phyloP scores from a whole-genome alignment of 2,797 vertebrate species.

The Labeo calbasu region DNA sequence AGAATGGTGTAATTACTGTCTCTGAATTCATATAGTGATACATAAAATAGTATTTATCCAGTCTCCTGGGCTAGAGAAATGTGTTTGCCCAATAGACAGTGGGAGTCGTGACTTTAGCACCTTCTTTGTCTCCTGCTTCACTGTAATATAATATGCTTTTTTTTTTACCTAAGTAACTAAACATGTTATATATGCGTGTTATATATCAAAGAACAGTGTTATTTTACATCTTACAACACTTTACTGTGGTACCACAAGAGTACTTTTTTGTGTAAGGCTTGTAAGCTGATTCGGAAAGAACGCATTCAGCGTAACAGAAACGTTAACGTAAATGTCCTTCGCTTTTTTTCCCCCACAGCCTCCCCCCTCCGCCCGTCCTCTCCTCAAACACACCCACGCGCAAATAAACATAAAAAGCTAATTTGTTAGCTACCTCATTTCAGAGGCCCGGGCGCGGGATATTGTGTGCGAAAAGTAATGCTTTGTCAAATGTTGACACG shows the following conservation, averaged over 20 bases:
- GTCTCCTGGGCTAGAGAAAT: constrained; percentile 77
- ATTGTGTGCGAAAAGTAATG: constrained; percentile 74
- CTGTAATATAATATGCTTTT: constrained; percentile 13
- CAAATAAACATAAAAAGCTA: constrained; percentile 84
- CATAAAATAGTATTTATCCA: constrained; percentile 87
- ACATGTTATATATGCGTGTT: neutral
- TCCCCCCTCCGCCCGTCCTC: neutral
- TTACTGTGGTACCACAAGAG: neutral
- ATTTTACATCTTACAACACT: neutral
- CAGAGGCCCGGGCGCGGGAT: constrained; percentile 72
- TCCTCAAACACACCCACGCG: constrained; percentile 75
- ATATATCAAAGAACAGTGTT: neutral
- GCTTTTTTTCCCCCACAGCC: neutral
- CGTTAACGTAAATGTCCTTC: constrained; percentile 25
- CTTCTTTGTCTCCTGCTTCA: constrained; percentile 38
- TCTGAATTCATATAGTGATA: constrained; percentile 81
- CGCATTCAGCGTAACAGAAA: constrained; percentile 27
- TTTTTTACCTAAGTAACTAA: neutral
- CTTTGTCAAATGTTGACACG: constrained; percentile 83
- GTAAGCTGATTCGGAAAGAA: constrained; percentile 7
- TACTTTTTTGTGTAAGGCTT: neutral
- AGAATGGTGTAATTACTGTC: constrained; percentile 85
- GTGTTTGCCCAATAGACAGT: constrained; percentile 77
- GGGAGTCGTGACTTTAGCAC: constrained; percentile 76
- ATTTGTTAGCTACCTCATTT: constrained; percentile 81